phyloP scores from a whole-genome alignment of 2,888 invertebrate genomes.

The Andrena haemorrhoa region DNA sequence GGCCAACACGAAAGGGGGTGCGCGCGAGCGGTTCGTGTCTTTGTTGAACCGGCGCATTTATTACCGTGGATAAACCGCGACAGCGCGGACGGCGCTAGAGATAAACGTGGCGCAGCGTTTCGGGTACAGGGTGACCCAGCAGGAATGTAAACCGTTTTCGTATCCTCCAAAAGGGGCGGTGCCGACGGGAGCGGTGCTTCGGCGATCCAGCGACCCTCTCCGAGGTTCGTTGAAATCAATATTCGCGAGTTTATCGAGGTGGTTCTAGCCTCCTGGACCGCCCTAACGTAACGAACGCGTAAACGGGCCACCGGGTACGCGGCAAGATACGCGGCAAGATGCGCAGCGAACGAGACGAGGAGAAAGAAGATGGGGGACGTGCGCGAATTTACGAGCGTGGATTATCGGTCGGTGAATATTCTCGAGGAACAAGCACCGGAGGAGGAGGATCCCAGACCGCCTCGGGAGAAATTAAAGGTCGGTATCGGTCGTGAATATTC shows the following conservation, averaged over 20 bases:
- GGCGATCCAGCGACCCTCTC: neutral
- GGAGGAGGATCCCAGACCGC: neutral
- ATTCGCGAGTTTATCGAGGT: neutral
- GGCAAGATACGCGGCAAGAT: conserved; percentile 5
- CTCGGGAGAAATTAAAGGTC: conserved; percentile 42
- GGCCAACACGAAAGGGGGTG: conserved; percentile 28
- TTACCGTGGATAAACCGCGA: conserved; percentile 79
- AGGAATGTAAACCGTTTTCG: neutral
- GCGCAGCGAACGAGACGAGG: conserved; percentile 22
- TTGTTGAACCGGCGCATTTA: conserved; percentile 78
- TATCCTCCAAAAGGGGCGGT: neutral
- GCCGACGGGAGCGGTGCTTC: neutral
- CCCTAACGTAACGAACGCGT: neutral
- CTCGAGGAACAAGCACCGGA: conserved; percentile 1
- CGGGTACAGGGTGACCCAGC: conserved; percentile 29
- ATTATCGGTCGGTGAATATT: conserved; percentile 45
- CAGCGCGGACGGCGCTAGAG: conserved; percentile 59
- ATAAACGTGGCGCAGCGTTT: conserved; percentile 64
- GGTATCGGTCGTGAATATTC: conserved; percentile 31
- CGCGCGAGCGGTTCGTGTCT: conserved; percentile 49
- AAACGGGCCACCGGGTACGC: conserved; percentile 48
- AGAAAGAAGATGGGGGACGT: conserved; percentile 36
- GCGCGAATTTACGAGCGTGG: conserved; percentile 55
- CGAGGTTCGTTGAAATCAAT: neutral
- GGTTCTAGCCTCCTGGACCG: neutral